A percentile compares a stretch with the other conserved stretches of the same genome.
These are phyloP conservation scores for Lepeophtheirus nordmannii DNA, from an alignment of 2,888 invertebrate species.

Conservation along the genomic window DNA sequence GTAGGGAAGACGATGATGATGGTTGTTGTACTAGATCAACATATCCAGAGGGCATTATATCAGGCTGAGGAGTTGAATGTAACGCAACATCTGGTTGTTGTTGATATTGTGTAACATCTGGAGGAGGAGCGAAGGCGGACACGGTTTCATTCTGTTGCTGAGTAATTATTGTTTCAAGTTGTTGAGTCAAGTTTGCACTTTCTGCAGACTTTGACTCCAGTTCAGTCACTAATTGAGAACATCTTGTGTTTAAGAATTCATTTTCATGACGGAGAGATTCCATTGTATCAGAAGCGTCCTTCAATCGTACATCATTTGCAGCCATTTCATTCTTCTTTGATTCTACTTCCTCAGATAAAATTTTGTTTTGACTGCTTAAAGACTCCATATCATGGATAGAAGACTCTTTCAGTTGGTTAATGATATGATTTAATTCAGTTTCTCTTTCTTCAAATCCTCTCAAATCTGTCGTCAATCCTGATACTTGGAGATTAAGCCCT, in stretches of 20 bases:
- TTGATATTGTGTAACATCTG: slow-evolving; percentile 19
- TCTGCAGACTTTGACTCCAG: too few relatives aligned
- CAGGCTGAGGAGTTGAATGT: slow-evolving; percentile 13
- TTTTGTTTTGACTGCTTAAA: neutral
- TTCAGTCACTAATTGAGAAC: too few relatives aligned
- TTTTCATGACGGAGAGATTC: too few relatives aligned
- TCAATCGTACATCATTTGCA: too few relatives aligned
- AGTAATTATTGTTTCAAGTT: neutral
- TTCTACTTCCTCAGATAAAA: neutral
- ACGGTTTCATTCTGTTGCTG: neutral
- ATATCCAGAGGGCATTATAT: slow-evolving; percentile 10
- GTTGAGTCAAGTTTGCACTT: neutral
- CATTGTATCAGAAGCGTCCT: too few relatives aligned
- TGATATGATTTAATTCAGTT: too few relatives aligned
- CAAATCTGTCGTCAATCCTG: too few relatives aligned
- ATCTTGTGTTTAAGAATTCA: too few relatives aligned
- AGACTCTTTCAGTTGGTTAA: too few relatives aligned
- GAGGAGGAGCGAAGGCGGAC: slow-evolving; percentile 13
- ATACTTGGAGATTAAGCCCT: too few relatives aligned
- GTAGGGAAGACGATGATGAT: neutral
- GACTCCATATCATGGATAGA: neutral
- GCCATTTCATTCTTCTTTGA: too few relatives aligned
- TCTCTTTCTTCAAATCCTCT: too few relatives aligned
- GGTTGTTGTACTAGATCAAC: slow-evolving; percentile 3
- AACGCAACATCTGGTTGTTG: slow-evolving; percentile 13